phyloP scores from a whole-genome alignment of 2,888 invertebrate species.

The Lepidochrysops patricia region DNA sequence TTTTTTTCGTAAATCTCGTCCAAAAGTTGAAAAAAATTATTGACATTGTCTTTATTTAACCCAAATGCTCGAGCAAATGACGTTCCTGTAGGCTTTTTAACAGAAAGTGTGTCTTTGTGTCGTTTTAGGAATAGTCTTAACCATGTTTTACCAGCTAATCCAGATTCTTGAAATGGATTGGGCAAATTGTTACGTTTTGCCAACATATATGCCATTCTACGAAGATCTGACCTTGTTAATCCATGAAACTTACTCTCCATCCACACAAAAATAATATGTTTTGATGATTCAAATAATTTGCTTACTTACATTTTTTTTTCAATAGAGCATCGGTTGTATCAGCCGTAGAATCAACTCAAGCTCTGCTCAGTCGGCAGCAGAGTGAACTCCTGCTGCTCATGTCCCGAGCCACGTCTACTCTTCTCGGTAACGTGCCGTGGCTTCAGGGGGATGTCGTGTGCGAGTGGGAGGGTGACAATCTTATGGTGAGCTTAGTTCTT shows the following conservation, averaged over 20 bases:
- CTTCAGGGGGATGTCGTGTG: slow-evolving; percentile 47
- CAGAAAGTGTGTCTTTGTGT: slow-evolving; percentile 25
- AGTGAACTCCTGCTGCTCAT: slow-evolving; percentile 38
- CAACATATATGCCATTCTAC: slow-evolving; percentile 17
- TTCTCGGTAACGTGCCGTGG: slow-evolving; percentile 61
- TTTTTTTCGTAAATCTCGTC: slow-evolving; percentile 21
- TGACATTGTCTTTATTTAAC: slow-evolving; percentile 24
- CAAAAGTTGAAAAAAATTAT: slow-evolving; percentile 21
- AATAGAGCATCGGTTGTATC: slow-evolving; percentile 45
- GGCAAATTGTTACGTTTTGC: slow-evolving; percentile 15
- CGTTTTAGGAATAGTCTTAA: slow-evolving; percentile 25
- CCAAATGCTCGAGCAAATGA: slow-evolving; percentile 26
- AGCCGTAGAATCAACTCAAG: slow-evolving; percentile 43
- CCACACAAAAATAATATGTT: too few species aligned
- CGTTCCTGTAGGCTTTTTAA: slow-evolving; percentile 24
- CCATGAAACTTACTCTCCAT: slow-evolving; percentile 20
- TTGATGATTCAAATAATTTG: too few species aligned
- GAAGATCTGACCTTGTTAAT: slow-evolving; percentile 18
- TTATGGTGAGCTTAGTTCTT: slow-evolving; percentile 44
- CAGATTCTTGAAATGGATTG: slow-evolving; percentile 18
- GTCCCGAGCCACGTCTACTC: slow-evolving; percentile 48
- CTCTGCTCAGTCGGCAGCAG: slow-evolving; percentile 52
- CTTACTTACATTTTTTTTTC: neutral
- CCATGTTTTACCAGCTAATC: slow-evolving; percentile 21
- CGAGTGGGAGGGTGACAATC: slow-evolving; percentile 34